Evolutionary conservation across 2,797 vertebrate species (phyloP).

Genomic region (Macropodus opercularis): DNA sequence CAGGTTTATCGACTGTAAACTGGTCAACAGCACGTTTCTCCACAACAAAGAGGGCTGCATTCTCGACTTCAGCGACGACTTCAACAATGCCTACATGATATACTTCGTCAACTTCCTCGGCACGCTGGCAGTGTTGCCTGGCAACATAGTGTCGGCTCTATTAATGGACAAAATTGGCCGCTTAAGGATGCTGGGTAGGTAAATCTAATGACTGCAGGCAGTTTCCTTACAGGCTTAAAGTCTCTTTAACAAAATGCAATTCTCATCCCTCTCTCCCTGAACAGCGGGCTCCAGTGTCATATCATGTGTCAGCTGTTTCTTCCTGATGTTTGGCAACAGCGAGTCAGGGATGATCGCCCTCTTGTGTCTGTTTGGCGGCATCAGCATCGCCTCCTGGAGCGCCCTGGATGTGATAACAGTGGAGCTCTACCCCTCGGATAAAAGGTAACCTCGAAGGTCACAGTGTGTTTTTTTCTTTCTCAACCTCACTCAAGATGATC

Average conservation of each 20-base stretch:
- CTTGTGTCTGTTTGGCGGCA: slow-evolving; percentile 94
- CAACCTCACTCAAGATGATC: too few relatives aligned
- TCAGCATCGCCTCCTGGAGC: slow-evolving; percentile 98
- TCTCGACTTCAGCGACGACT: slow-evolving; percentile 92
- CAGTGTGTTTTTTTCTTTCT: too few relatives aligned
- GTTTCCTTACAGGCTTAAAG: neutral
- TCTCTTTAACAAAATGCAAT: neutral
- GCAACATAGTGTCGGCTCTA: slow-evolving; percentile 95
- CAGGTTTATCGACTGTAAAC: slow-evolving; percentile 89
- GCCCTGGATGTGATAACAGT: slow-evolving; percentile 95
- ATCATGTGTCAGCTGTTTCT: slow-evolving; percentile 97
- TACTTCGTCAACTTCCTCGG: slow-evolving; percentile 98
- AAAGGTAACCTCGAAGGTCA: slow-evolving; percentile 85
- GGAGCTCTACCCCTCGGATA: slow-evolving; percentile 95
- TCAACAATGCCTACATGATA: slow-evolving; percentile 98
- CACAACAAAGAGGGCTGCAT: slow-evolving; percentile 98
- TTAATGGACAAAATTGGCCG: slow-evolving; percentile 99
- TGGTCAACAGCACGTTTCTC: slow-evolving; percentile 94
- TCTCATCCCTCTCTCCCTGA: neutral
- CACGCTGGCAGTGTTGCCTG: slow-evolving; percentile 93
- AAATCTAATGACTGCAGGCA: neutral
- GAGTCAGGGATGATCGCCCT: slow-evolving; percentile 98
- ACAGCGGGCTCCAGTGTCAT: slow-evolving; percentile 95
- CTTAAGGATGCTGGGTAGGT: slow-evolving; percentile 93
- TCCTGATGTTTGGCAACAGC: slow-evolving; percentile 95